A percentile compares a stretch with the other conserved stretches of the same genome.
phyloP scores from a whole-genome alignment of 2,888 invertebrate genomes.

The Drosophila anceps region DNA sequence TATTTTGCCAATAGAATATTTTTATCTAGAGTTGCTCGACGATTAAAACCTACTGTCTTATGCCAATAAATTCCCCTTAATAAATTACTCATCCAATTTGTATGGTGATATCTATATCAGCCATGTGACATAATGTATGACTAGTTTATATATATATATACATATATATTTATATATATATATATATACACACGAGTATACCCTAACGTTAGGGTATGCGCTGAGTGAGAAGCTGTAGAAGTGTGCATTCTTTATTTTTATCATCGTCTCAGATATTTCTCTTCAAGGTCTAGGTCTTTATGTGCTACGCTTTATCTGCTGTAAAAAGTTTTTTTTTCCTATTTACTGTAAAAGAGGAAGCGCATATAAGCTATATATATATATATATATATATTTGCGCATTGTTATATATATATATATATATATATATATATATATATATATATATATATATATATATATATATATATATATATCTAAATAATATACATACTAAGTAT shows the following conservation, averaged over 20 bases:
- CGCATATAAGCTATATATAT: neutral
- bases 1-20: neutral
- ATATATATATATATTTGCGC: neutral
- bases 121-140: neutral
- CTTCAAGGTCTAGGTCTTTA: neutral
- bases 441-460: neutral
- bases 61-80: neutral
- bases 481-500: too few relatives aligned
- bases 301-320: neutral
- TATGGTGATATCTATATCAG: neutral
- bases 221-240: neutral
- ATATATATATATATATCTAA: neutral
- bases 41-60: neutral
- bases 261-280: neutral
- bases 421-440: neutral
- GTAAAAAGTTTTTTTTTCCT: neutral
- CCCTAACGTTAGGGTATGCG: neutral
- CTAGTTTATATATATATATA: neutral
- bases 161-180: neutral
- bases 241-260: neutral
- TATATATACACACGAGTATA: neutral
- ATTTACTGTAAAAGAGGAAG: neutral
- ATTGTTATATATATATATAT: neutral
- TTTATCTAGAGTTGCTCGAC: neutral
- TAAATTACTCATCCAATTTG: neutral